Evolutionary conservation across 2,113 vertebrate genomes (phyloP).

Genomic region (Lepus americanus): DNA sequence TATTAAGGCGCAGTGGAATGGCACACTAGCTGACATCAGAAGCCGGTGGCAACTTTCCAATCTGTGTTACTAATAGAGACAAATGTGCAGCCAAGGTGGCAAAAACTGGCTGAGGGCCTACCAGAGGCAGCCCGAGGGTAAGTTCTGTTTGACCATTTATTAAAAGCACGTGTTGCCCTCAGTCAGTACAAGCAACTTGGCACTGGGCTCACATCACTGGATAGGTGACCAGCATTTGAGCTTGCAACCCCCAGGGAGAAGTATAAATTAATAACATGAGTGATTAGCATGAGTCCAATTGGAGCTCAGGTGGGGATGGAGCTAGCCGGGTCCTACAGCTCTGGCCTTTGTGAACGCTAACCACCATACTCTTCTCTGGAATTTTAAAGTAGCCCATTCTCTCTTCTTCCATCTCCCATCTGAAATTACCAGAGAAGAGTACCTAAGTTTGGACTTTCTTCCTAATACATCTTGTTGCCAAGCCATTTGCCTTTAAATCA

Average conservation of each 20-base stretch:
- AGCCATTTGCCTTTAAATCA: background rate
- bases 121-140: conserved; percentile 10
- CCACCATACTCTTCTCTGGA: background rate
- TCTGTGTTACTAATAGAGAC: conserved; percentile 73
- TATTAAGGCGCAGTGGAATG: conserved; percentile 64
- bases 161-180: conserved; percentile 12
- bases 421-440: background rate
- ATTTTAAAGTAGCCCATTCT: background rate
- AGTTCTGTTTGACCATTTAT: conserved; percentile 17
- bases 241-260: too few species aligned
- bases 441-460: background rate
- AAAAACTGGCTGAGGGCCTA: conserved; percentile 56
- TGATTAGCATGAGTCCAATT: background rate
- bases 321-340: background rate
- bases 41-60: conserved; percentile 75
- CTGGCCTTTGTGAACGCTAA: background rate
- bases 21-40: conserved; percentile 70
- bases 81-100: conserved; percentile 55
- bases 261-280: background rate
- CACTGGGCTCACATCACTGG: background rate
- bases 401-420: background rate
- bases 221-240: background rate
- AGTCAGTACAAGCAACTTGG: background rate
- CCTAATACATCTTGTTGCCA: background rate
- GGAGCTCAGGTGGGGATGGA: background rate